A percentile compares a stretch with the other conserved stretches of the same genome.
These are phyloP conservation scores for Tetragnatha versicolor DNA, from an alignment of 1,140 invertebrate species.

Conservation along the genomic window DNA sequence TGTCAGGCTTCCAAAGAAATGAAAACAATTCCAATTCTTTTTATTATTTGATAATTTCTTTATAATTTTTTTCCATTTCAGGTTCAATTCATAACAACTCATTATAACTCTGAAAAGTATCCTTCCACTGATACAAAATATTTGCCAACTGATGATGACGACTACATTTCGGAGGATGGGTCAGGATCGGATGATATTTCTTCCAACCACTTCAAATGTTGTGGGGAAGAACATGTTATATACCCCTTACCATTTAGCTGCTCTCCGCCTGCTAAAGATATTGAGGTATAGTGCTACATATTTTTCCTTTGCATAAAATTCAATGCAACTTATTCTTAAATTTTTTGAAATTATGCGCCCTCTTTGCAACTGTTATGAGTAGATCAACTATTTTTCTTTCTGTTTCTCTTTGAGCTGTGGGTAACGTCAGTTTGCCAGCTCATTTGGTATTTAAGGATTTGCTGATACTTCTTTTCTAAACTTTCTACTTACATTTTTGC, in stretches of 20 bases:
- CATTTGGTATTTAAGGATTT: no score
- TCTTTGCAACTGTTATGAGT: no score
- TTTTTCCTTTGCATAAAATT: no score
- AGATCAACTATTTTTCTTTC: no score
- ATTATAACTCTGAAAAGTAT: not conserved
- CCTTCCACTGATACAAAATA: slow-evolving; percentile 15
- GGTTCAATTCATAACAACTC: slow-evolving; percentile 41
- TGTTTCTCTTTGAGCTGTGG: no score
- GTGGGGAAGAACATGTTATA: slow-evolving; percentile 10
- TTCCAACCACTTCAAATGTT: not conserved
- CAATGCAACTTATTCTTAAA: no score
- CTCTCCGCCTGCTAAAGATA: not conserved
- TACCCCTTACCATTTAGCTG: slow-evolving; percentile 37
- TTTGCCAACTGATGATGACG: slow-evolving; percentile 47
- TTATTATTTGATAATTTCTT: not conserved
- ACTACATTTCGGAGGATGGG: slow-evolving; percentile 49
- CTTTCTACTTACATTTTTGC: no score
- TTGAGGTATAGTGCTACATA: no score
- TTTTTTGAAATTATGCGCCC: no score
- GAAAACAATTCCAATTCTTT: not conserved
- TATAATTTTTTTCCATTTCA: not conserved
- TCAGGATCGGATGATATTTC: slow-evolving; percentile 42
- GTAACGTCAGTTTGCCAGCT: no score
- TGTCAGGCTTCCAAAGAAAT: not conserved
- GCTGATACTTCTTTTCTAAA: no score